Evolutionary conservation across 2,888 invertebrate species (phyloP), one percentile per base, ranked within the genome.

Genomic region (Odiellus spinosus): DNA sequence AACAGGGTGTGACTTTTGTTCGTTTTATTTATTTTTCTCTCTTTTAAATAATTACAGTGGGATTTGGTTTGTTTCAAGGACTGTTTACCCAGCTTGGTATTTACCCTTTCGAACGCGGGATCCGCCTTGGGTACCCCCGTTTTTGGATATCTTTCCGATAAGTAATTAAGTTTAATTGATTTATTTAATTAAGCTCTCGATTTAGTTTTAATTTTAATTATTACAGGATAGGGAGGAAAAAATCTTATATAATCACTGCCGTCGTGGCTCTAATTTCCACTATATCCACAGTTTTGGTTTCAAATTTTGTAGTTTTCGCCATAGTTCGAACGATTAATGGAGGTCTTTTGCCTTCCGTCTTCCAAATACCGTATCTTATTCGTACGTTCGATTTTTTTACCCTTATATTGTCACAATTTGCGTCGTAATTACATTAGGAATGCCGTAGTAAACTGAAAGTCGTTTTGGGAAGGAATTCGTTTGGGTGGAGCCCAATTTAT

Each of bases 21-120:
- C n/a, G n/a, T n/a, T n/a, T n/a, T n/a, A n/a, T n/a, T n/a, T n/a
- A n/a, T n/a, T n/a, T n/a, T 26, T 26, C 8, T 26, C 8, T 26
- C 26, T 26, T 26, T 26, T 26, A 4, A 26, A 26, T 6, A 26
- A 26, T 26, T 6, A 26, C 38, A 55, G 55, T 53, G 48, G 45
- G 40, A 54, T 26, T 45, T 54, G 46, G 52, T 56, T n/a, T 56
- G 55, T 26, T 44, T 47, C 32, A 44, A 52, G 14, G 44, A 43
- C 15, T 48, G 52, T 40, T 52, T 46, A 18, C 45, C 45, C 2
- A 52, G 51, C 14, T 43, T 46, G 5, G 38, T 53, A 4, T 44
- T 56, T 8, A 48, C 54, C 2, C 33, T 54, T 42, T 44, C 46
- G 19, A 40, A 45, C 32, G 49, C 53, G 19, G 55, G 55, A n/a